Percentiles rank a stretch among this genome's conserved stretches.
These are phyloP conservation scores for Micromussa lordhowensis DNA, from an alignment of 92 coral and sea anemone genomes.

Conservation along the genomic window DNA sequence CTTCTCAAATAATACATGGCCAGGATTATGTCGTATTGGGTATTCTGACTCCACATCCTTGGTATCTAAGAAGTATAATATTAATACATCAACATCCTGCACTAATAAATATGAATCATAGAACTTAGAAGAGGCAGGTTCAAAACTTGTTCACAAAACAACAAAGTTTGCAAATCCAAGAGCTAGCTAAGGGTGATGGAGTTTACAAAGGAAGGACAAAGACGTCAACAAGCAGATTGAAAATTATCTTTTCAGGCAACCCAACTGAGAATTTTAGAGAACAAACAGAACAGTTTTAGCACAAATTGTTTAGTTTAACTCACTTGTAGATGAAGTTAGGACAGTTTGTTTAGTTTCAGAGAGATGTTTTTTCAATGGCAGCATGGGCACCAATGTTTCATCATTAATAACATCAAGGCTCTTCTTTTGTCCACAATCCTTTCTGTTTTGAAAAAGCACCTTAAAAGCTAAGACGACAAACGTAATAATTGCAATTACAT, in stretches of 20 bases:
- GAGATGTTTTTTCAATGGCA: neutral
- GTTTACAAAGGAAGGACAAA: neutral
- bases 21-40: neutral
- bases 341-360: neutral
- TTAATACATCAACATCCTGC: neutral
- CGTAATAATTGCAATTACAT: neutral
- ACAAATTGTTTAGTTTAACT: neutral
- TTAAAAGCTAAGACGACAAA: neutral
- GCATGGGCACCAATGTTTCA: neutral
- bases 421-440: neutral
- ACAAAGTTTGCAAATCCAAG: too few relatives aligned
- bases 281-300: neutral
- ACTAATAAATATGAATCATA: too few relatives aligned
- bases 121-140: neutral
- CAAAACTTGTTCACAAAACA: too few relatives aligned
- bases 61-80: neutral
- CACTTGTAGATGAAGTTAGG: neutral
- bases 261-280: neutral
- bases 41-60: neutral
- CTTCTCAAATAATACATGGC: slow-evolving; percentile 20
- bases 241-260: neutral
- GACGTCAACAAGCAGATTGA: neutral
- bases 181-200: neutral
- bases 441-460: neutral
- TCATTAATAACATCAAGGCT: too few relatives aligned